These are phyloP conservation scores for Siniperca scherzeri DNA, from an alignment of 2,797 vertebrate species.

Conservation along the genomic window DNA sequence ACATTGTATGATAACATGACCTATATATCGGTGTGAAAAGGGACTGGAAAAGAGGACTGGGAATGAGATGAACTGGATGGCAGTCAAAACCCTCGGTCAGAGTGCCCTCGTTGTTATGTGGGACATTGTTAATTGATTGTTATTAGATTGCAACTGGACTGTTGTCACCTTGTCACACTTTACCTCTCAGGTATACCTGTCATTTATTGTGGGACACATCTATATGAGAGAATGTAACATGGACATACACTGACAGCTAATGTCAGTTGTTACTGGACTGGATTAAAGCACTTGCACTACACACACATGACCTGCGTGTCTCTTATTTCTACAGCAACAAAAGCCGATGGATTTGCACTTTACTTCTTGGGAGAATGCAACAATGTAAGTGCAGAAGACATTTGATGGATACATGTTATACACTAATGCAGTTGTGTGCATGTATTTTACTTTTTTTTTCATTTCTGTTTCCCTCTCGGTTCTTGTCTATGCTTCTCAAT, in stretches of 20 bases:
- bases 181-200: slow-evolving; percentile 13
- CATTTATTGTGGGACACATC: slow-evolving; percentile 15
- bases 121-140: slow-evolving; percentile 69
- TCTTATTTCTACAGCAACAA: slow-evolving; percentile 90
- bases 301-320: slow-evolving; percentile 28
- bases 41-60: slow-evolving; percentile 69
- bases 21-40: slow-evolving; percentile 69
- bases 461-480: slow-evolving; percentile 37
- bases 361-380: slow-evolving; percentile 99
- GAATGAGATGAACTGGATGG: slow-evolving; percentile 70
- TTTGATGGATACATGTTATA: background rate
- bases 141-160: slow-evolving; percentile 48
- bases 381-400: slow-evolving; percentile 91
- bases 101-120: slow-evolving; percentile 71
- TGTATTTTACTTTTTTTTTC: slow-evolving; percentile 22
- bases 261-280: slow-evolving; percentile 8
- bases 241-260: background rate
- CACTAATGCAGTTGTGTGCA: background rate
- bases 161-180: slow-evolving; percentile 34
- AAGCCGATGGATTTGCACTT: slow-evolving; percentile 98
- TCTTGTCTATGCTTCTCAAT: slow-evolving; percentile 52
- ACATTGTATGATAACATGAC: slow-evolving; percentile 67
- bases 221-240: background rate
- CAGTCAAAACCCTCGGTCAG: slow-evolving; percentile 68
- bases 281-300: slow-evolving; percentile 3